Evolutionary conservation across 1,140 invertebrate genomes (phyloP), one percentile per base, ranked within the genome.

Genomic region (Drosophila tropicalis): DNA sequence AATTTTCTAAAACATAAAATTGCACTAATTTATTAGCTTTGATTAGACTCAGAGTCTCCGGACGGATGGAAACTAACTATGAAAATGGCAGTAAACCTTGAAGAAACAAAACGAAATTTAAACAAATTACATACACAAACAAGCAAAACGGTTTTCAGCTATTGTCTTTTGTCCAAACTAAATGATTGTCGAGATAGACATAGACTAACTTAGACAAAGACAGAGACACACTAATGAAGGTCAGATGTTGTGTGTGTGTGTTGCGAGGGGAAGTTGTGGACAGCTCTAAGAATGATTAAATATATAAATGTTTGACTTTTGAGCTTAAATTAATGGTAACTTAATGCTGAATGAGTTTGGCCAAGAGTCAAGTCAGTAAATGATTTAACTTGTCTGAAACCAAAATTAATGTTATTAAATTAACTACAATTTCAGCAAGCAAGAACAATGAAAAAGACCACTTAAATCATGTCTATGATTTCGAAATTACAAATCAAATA

Each of bases 1-100:
- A 83, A 79, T 79, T 51, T 79, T 77, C 76, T 66, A 47, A 36
- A 67, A 70, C 79, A 72, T 77, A 77, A 83, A 83, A 32, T 58
- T 87, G 70, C 67, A 41, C 70, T 71, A 79, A 79, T 79, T 89
- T 86, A 83, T 80, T 83, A 66, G 71, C 66, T 70, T 56, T 41
- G 62, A 67, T 69, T 15, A 25, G 36, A 19, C 19, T 36, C 36
- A 12, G 9, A 51, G 17, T 51, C 44, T 41, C 5, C 15, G n/a
- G 15, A 39, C n/a, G 22, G 25, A 40, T 29, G 44, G 17, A 51
- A 3, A 7, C 44, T 22, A 22, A 51, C 44, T 47, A 51, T 51
- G 44, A 51, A 51, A 51, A 51, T 51, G 44, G 44, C 44, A 51
- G 19, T 22, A 60, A 19, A 61, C 60, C 39, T 62, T 44, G 39